Percentiles rank a stretch among this genome's conserved stretches.
These are phyloP conservation scores for Dascillus cervinus DNA, from an alignment of 2,888 invertebrate species.

Conservation along the genomic window DNA sequence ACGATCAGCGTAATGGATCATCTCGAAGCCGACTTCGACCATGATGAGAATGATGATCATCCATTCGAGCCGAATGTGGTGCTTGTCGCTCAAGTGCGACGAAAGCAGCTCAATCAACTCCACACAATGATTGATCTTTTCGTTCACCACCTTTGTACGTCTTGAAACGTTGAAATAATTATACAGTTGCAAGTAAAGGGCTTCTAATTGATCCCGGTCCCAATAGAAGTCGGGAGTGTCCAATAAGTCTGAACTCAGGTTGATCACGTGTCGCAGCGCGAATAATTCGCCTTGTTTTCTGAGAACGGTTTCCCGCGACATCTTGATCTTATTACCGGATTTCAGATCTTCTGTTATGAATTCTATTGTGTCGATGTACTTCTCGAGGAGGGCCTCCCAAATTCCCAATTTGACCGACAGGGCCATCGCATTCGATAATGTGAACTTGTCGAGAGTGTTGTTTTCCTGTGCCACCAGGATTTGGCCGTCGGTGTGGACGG, in stretches of 20 bases:
- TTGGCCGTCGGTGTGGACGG: constrained; percentile 31
- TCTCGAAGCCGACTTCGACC: constrained; percentile 87
- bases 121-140: constrained; percentile 89
- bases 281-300: constrained; percentile 82
- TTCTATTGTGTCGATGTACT: constrained; percentile 77
- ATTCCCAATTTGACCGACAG: constrained; percentile 90
- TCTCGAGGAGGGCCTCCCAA: constrained; percentile 84
- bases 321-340: constrained; percentile 59
- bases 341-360: constrained; percentile 74
- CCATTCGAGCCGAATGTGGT: constrained; percentile 91
- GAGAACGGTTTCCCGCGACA: constrained; percentile 64
- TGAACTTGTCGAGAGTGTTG: constrained; percentile 69
- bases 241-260: constrained; percentile 86
- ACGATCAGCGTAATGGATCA: constrained; percentile 66
- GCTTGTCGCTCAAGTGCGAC: constrained; percentile 83
- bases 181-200: constrained; percentile 72
- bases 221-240: constrained; percentile 98
- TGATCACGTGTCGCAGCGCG: constrained; percentile 80
- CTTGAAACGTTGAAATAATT: constrained; percentile 77
- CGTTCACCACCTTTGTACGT: constrained; percentile 91
- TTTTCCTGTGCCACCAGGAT: constrained; percentile 40
- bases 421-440: constrained; percentile 91
- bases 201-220: constrained; percentile 88
- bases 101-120: constrained; percentile 85
- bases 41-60: constrained; percentile 95